A percentile compares a stretch with the other conserved stretches of the same genome.
phyloP scores from a whole-genome alignment of 2,797 vertebrate genomes.

The Chromobotia macracanthus region DNA sequence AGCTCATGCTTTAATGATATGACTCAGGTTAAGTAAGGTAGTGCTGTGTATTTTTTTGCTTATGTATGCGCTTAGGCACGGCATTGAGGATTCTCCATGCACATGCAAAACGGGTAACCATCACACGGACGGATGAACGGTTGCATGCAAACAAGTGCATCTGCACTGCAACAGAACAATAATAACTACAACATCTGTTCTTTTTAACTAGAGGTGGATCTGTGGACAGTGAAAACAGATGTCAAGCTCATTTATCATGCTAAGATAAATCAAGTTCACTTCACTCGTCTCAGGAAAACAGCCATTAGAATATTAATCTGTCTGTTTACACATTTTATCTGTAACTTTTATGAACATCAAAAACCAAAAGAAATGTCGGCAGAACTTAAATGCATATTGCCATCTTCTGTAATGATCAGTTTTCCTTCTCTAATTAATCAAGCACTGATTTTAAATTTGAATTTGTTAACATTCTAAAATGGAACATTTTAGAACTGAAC shows the following conservation, averaged over 20 bases:
- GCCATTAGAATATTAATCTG: constrained; percentile 13
- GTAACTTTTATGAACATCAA: not conserved
- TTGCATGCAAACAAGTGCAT: constrained; percentile 20
- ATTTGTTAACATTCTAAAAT: not conserved
- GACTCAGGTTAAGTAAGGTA: constrained; percentile 5
- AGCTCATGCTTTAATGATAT: constrained; percentile 18
- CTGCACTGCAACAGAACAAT: not conserved
- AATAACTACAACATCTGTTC: constrained; percentile 4
- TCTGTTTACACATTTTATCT: constrained; percentile 18
- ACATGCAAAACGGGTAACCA: constrained; percentile 33
- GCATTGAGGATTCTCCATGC: constrained; percentile 34
- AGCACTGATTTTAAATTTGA: not conserved
- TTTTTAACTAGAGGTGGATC: constrained; percentile 1
- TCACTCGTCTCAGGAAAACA: not conserved
- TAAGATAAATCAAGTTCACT: not conserved
- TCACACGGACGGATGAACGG: not conserved
- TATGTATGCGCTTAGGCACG: constrained; percentile 12
- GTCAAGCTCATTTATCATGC: constrained; percentile 20
- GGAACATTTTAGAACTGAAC: not conserved
- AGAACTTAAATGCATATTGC: constrained; percentile 8
- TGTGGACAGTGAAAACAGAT: not conserved
- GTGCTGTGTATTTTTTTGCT: constrained; percentile 23
- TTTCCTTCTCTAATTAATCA: too few species aligned
- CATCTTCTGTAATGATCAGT: not conserved
- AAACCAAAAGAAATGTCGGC: not conserved